A percentile compares a stretch with the other conserved stretches of the same genome.
phyloP scores from a whole-genome alignment of 2,888 invertebrate genomes.

The Tipula vernalis region DNA sequence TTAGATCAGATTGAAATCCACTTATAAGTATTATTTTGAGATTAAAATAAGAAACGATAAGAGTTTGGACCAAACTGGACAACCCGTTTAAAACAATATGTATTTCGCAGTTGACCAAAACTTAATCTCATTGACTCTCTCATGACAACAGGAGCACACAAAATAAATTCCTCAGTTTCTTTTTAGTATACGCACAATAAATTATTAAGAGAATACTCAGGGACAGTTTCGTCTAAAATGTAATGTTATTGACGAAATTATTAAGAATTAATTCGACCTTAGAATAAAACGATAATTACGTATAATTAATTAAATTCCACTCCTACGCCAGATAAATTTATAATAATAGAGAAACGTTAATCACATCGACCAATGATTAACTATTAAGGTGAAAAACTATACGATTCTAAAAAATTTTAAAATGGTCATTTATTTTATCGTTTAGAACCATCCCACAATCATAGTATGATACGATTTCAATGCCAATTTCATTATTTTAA shows the following conservation, averaged over 20 bases:
- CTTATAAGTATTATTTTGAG: too few relatives aligned
- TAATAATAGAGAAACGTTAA: neutral
- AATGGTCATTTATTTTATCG: neutral
- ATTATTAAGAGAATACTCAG: neutral
- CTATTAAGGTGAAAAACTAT: neutral
- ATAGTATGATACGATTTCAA: neutral
- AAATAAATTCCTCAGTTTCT: too few relatives aligned
- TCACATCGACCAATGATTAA: neutral
- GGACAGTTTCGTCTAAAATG: neutral
- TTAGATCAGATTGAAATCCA: too few relatives aligned
- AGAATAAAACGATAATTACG: neutral
- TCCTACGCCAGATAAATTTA: neutral
- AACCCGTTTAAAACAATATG: too few relatives aligned
- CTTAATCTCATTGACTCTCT: too few relatives aligned
- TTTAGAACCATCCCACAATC: neutral
- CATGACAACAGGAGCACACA: too few relatives aligned
- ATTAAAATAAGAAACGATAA: too few relatives aligned
- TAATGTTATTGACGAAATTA: neutral
- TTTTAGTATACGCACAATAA: too few relatives aligned
- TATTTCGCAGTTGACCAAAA: too few relatives aligned
- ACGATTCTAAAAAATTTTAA: neutral
- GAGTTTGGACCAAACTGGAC: too few relatives aligned
- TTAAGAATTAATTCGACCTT: neutral
- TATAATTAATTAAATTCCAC: neutral
- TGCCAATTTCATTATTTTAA: neutral